Evolutionary conservation across 2,797 vertebrate species (phyloP).

Genomic region (Manis crassicaudata): DNA sequence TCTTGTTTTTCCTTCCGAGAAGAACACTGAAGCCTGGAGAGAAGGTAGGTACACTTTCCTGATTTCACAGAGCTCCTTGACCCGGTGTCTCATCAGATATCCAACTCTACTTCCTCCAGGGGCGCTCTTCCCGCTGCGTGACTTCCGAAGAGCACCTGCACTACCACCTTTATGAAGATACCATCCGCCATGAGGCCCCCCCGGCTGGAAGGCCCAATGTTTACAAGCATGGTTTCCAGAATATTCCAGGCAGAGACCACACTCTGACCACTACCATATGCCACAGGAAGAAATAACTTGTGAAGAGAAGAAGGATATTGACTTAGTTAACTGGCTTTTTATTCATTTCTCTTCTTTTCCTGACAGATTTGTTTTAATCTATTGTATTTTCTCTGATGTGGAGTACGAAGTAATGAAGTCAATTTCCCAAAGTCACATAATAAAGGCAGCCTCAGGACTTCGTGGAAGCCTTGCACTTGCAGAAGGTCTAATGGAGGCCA

Average conservation of each 20-base stretch:
- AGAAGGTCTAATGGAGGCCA: constrained; percentile 1
- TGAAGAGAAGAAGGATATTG: neutral
- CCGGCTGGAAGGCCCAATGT: neutral
- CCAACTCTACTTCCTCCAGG: neutral
- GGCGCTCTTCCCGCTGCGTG: rapidly evolving
- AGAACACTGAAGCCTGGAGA: neutral
- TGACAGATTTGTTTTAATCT: neutral
- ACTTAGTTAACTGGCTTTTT: neutral
- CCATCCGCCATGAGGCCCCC: neutral
- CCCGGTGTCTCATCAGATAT: neutral
- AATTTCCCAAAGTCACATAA: neutral
- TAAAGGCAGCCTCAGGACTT: neutral
- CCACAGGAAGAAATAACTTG: neutral
- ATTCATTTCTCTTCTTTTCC: neutral
- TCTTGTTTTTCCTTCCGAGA: neutral
- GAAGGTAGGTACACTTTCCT: neutral
- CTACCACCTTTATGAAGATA: neutral
- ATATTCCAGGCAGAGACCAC: neutral
- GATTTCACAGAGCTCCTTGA: neutral
- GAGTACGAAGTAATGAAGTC: neutral
- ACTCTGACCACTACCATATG: neutral
- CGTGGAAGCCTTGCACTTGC: neutral
- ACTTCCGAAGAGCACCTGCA: neutral
- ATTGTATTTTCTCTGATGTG: constrained; percentile 28
- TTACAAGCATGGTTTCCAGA: neutral